phyloP scores from a whole-genome alignment of 1,140 invertebrate species.

The Macrocentrus cingulum region DNA sequence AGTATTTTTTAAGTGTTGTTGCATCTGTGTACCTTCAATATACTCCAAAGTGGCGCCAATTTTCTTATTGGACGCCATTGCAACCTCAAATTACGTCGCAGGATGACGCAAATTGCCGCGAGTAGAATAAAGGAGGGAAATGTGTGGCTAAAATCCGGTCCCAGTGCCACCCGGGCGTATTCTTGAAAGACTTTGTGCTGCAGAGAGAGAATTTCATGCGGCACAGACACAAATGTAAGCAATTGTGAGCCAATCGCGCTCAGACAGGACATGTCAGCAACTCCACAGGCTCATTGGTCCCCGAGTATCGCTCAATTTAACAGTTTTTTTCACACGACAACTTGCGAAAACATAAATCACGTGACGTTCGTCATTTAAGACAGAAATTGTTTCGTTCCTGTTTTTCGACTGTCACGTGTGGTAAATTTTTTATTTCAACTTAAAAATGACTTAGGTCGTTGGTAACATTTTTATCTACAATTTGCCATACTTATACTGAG shows the following conservation, averaged over 20 bases:
- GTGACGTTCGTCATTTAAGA: no score
- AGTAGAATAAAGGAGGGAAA: constrained; percentile 46
- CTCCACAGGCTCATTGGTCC: not conserved
- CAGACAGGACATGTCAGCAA: constrained; percentile 42
- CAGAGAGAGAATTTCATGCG: constrained; percentile 44
- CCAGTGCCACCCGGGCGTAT: constrained; percentile 48
- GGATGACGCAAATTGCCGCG: constrained; percentile 32
- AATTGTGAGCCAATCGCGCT: constrained; percentile 40
- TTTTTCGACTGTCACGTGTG: no score
- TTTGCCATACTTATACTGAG: no score
- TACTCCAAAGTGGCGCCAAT: constrained; percentile 5
- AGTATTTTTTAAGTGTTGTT: not conserved
- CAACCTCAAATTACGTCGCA: constrained; percentile 39
- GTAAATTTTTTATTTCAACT: no score
- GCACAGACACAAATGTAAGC: constrained; percentile 38
- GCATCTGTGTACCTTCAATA: constrained; percentile 4
- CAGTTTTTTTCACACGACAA: no score
- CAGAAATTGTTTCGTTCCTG: no score
- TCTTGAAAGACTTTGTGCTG: constrained; percentile 46
- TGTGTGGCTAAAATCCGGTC: constrained; percentile 51
- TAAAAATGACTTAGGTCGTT: no score
- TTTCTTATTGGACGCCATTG: constrained; percentile 13
- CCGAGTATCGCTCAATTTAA: no score
- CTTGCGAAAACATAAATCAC: no score
- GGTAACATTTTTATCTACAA: no score